These are phyloP conservation scores for Cheirogaleus major DNA, from an alignment of 2,797 vertebrate species.

Conservation along the genomic window DNA sequence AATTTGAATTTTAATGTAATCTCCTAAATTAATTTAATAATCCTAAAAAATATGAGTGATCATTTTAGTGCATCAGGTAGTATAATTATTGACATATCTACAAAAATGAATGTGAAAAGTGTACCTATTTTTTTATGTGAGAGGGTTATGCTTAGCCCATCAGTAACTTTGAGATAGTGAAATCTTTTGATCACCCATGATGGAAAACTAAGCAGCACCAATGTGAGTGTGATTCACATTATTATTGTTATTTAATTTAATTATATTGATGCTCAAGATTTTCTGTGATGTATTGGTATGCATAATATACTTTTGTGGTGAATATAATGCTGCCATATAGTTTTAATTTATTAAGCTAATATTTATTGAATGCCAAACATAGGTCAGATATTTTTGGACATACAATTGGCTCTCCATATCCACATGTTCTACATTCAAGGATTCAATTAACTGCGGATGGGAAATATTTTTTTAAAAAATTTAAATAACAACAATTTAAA, in stretches of 20 bases:
- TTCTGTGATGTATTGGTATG: background rate
- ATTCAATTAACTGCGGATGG: background rate
- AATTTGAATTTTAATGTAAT: constrained; percentile 45
- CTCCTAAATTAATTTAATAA: background rate
- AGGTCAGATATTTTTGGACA: background rate
- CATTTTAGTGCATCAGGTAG: background rate
- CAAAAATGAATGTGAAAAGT: background rate
- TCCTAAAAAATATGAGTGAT: background rate
- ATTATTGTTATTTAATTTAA: background rate
- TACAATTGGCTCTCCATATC: background rate
- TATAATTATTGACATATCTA: constrained; percentile 30
- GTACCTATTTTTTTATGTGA: background rate
- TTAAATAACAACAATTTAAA: background rate
- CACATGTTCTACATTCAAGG: background rate
- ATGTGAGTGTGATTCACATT: background rate
- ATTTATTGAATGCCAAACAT: constrained; percentile 1
- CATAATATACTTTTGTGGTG: constrained; percentile 22
- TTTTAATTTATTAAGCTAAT: constrained; percentile 26
- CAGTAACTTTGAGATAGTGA: background rate
- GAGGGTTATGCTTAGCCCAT: background rate
- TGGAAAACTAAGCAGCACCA: background rate
- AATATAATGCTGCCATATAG: background rate
- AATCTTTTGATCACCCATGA: background rate
- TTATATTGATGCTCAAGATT: constrained; percentile 12
- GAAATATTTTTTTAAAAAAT: background rate